Percentiles rank a stretch among this genome's conserved stretches.
Conservation (phyloP, 2,113 vertebrate genomes). For the Channa argus region DNA sequence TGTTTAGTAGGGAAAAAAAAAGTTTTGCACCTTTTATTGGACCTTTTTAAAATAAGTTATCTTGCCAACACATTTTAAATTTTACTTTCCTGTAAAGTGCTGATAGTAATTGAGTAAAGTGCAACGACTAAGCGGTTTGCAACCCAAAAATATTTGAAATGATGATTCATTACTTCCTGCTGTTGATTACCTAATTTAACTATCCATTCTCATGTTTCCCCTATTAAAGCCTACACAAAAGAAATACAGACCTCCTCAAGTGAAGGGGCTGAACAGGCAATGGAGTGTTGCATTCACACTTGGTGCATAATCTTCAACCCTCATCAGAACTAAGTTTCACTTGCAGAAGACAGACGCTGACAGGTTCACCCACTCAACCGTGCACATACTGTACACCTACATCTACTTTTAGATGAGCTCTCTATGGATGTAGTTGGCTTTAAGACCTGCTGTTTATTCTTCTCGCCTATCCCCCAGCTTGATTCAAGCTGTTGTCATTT, state of each 20-base stretch:
- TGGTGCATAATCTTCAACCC: too few relatives aligned
- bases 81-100: neutral
- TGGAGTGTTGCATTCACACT: too few relatives aligned
- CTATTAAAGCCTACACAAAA: too few relatives aligned
- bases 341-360: too few relatives aligned
- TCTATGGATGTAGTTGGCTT: neutral
- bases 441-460: neutral
- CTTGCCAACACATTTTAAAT: too few relatives aligned
- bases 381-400: too few relatives aligned
- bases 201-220: neutral
- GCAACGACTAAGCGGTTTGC: neutral
- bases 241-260: neutral
- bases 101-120: neutral
- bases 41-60: too few relatives aligned
- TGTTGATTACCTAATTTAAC: conserved; percentile 5
- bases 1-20: too few relatives aligned
- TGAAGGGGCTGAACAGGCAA: neutral
- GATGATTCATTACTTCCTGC: neutral
- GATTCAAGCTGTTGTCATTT: neutral
- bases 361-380: too few relatives aligned
- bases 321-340: too few relatives aligned
- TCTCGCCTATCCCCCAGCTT: neutral
- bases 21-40: too few relatives aligned
- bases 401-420: neutral
- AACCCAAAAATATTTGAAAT: neutral